These are phyloP conservation scores for Cladopsammia gracilis DNA, from an alignment of 64 coral and sea anemone genomes.

Conservation along the genomic window DNA sequence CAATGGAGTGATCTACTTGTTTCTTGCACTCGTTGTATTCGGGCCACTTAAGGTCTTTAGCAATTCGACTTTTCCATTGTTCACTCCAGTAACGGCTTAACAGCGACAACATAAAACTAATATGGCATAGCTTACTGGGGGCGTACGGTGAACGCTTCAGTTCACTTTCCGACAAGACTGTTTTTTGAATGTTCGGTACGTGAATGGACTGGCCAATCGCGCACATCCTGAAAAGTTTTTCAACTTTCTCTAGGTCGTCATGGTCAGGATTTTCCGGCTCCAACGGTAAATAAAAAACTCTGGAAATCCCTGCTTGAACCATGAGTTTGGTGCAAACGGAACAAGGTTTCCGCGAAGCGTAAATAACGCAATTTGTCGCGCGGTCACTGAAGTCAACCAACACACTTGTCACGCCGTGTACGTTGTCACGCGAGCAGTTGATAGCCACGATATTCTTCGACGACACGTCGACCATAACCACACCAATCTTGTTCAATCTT, in stretches of 20 bases:
- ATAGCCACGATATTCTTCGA: constrained; percentile 59
- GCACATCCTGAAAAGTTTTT: constrained; percentile 57
- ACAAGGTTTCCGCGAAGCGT: constrained; percentile 79
- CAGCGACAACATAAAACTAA: background rate
- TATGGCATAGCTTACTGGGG: background rate
- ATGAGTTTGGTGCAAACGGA: constrained; percentile 72
- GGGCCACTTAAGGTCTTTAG: constrained; percentile 48
- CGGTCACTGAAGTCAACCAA: constrained; percentile 38
- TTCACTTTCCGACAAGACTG: background rate
- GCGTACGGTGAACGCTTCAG: constrained; percentile 3
- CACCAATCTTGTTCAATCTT: constrained; percentile 51
- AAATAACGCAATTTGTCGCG: constrained; percentile 18
- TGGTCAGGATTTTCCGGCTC: constrained; percentile 39
- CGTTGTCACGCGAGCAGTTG: constrained; percentile 66
- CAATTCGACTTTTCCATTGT: constrained; percentile 48
- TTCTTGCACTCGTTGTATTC: constrained; percentile 37
- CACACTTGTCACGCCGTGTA: constrained; percentile 59
- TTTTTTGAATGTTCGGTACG: constrained; percentile 51
- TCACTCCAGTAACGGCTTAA: constrained; percentile 43
- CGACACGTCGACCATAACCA: constrained; percentile 39
- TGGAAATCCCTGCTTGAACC: constrained; percentile 60
- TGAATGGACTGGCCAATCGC: constrained; percentile 59
- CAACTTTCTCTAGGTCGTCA: constrained; percentile 27
- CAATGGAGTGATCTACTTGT: constrained; percentile 40
- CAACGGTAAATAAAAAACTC: constrained; percentile 77